Base-by-base conservation (phyloP, 2,888 invertebrate species). In the Catocala nupta region DNA sequence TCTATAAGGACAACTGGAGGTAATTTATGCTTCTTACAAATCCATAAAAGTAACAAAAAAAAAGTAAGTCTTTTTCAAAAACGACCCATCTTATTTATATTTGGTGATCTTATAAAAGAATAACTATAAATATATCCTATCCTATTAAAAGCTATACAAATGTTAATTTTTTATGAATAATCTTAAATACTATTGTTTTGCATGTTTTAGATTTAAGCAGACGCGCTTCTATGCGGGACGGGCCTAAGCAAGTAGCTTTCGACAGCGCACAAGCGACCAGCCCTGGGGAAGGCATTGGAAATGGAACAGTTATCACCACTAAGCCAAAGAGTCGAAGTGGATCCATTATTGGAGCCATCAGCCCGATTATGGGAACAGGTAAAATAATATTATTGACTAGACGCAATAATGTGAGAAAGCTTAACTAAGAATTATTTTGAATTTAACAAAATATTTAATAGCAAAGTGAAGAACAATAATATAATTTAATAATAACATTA, bases 351-450 rank as follows among this genome's bases (percentile, higher is more conserved):
- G 94, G 93, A 62, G 94, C 94, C 5, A 93, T 94, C 39, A 94
- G 94, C 63, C 94, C 94, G 59, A 92, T 93, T 8, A 94, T 94
- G 92, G 94, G 94, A 33, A 93, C 92, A 83, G 94, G 94, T 94
- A 68, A 74, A 60, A 48, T n/a, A 43, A 56, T 49, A 47, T 12
- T 49, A 39, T 13, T 1, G 4, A 25, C 3, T 25, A 25, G 25
- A 25, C 25, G 4, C 1, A 25, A 25, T 25, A 25, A 3, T 25
- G 25, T 25, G 25, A 25, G 25, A 25, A 25, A 25, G 25, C 25
- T 25, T 25, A 25, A 25, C 25, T 25, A 25, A 25, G 25, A 3
- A 25, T 25, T 1, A 25, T 25, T 25, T 25, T 25, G 25, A 3
- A 25, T 25, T 25, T 25, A 25, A 25, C 25, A 25, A 25, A 3